Percentiles rank a stretch among this genome's conserved stretches.
phyloP scores from a whole-genome alignment of 2,797 vertebrate genomes.

The Miichthys miiuy region DNA sequence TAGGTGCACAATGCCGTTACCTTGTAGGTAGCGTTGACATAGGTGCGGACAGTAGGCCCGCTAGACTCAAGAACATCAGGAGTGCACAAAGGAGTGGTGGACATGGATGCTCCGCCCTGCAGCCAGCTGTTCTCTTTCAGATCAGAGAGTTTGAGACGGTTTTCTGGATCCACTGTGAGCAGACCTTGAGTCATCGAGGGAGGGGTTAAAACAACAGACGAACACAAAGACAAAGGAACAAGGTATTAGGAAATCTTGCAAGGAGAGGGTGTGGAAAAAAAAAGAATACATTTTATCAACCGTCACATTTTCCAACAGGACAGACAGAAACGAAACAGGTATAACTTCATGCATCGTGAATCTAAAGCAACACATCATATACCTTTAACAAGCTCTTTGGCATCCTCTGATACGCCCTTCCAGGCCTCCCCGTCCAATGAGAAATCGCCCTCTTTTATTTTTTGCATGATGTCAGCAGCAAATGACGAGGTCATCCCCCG shows the following conservation, averaged over 20 bases:
- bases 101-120: conserved; percentile 90
- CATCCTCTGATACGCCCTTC: conserved; percentile 92
- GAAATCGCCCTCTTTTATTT: conserved; percentile 95
- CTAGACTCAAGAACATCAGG: conserved; percentile 94
- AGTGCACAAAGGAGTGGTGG: conserved; percentile 93
- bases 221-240: conserved; percentile 3
- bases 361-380: conserved; percentile 5
- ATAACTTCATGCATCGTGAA: not conserved
- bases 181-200: conserved; percentile 82
- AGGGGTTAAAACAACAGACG: not conserved
- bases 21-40: conserved; percentile 94
- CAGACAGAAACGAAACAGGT: not conserved
- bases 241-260: not conserved
- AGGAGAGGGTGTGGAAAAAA: not conserved
- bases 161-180: conserved; percentile 91
- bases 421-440: conserved; percentile 92
- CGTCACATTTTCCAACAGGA: not conserved
- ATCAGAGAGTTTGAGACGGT: conserved; percentile 90
- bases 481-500: conserved; percentile 89
- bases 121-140: conserved; percentile 93
- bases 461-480: conserved; percentile 93
- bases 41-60: conserved; percentile 91
- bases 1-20: conserved; percentile 66
- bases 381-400: conserved; percentile 95
- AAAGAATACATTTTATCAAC: not conserved